Evolutionary conservation across 2,797 vertebrate genomes (phyloP).

Genomic region (Hypotaenidia philippensis): DNA sequence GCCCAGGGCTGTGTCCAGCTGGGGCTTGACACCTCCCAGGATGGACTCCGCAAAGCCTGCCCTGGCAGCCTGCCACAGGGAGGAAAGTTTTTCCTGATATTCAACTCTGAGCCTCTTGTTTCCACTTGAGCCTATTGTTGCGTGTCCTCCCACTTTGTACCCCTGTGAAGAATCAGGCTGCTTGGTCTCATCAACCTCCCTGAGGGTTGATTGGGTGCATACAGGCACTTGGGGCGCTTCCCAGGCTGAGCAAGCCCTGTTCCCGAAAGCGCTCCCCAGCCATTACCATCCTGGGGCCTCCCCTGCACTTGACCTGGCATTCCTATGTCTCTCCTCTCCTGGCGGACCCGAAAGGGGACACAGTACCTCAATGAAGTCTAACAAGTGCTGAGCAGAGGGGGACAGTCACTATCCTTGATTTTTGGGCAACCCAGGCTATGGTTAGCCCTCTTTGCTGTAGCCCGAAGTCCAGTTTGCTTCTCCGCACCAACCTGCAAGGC

Average conservation of each 20-base stretch:
- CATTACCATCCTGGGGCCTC: background rate
- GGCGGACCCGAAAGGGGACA: background rate
- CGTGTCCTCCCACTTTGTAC: accelerated
- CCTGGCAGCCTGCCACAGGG: background rate
- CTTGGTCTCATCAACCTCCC: background rate
- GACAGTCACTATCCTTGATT: background rate
- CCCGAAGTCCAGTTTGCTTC: background rate
- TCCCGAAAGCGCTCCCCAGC: accelerated
- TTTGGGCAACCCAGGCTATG: background rate
- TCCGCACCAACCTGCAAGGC: background rate
- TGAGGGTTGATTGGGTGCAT: background rate
- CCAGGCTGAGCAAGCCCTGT: background rate
- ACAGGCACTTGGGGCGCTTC: accelerated
- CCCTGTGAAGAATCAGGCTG: background rate
- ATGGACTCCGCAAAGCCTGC: background rate
- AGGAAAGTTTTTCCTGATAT: background rate
- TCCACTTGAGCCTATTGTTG: background rate
- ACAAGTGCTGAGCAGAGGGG: accelerated
- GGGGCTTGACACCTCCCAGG: background rate
- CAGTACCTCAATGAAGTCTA: background rate
- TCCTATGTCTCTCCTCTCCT: background rate
- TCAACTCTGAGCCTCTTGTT: background rate
- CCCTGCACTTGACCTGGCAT: too few species aligned
- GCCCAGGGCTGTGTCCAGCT: background rate
- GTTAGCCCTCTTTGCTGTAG: background rate